phyloP scores from a whole-genome alignment of 2,113 vertebrate genomes.

The Neogale vison region DNA sequence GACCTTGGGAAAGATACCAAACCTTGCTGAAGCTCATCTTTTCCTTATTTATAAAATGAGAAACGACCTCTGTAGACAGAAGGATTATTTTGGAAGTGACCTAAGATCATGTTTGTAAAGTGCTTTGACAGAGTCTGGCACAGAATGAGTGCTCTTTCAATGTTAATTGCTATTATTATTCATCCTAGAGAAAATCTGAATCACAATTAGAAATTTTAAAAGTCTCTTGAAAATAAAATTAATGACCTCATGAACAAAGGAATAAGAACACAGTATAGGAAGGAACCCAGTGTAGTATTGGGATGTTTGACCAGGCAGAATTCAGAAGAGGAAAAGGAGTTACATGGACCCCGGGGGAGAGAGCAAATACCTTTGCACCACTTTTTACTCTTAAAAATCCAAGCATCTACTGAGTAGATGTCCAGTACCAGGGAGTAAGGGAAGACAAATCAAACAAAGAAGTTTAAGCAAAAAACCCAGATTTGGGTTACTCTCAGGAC shows the following conservation, averaged over 20 bases:
- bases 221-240: slow-evolving; percentile 29
- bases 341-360: fast-evolving
- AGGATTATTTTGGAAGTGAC: neutral
- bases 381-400: neutral
- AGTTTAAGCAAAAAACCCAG: neutral
- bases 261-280: neutral
- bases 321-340: neutral
- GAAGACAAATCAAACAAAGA: neutral
- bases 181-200: neutral
- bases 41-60: neutral
- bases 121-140: neutral
- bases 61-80: neutral
- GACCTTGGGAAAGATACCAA: neutral
- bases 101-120: neutral
- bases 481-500: neutral
- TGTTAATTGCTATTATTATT: neutral
- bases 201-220: neutral
- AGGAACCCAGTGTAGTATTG: fast-evolving
- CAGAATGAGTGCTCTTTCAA: neutral
- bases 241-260: neutral
- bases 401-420: neutral
- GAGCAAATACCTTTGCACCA: fast-evolving
- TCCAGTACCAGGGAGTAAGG: neutral
- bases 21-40: neutral
- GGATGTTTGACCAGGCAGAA: neutral